Evolutionary conservation across 1,140 invertebrate species (phyloP), one percentile per base, ranked within the genome.

Genomic region (Drosophila chauvacae): DNA sequence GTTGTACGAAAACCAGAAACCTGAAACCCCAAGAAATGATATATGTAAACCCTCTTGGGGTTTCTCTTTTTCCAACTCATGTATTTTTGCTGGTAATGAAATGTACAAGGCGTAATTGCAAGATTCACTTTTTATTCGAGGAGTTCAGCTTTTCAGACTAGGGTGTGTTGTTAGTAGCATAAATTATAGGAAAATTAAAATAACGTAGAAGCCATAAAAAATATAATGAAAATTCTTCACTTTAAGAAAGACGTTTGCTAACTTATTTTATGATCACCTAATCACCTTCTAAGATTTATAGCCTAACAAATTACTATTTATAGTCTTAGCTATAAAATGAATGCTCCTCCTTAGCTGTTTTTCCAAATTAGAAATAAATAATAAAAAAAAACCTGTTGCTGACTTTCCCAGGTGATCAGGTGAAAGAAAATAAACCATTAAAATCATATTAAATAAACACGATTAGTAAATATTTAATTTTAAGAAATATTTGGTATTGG

Each of bases 1-100:
- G 70, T 72, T 72, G 55, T 51, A 18, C 51, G 28, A 41, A 51
- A 72, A 71, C 69, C 45, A 44, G 55, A 73, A 73, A 72, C 66
- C 55, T 44, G 55, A 73, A 73, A 20, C 37, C 23, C 37, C 11
- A 37, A 51, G 45, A 72, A 50, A 71, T 71, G 35, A 71, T 72
- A 59, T 68, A 48, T 35, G 39, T 61, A 37, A 23, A 50, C 30
- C 42, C 66, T 51, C 66, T 37, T 50, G 68, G 53, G 66, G 70
- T 50, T 72, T 72, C 63, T 70, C 66, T 70, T 70, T 70, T 45
- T 11, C 10, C 47, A 37, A 20, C 66, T 47, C 53, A 35, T 51
- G 23, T 70, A 10, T 59, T 42, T 48, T 57, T 4, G 14, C 14
- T 39, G 48, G 33, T 56, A 70, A 70, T 68, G 48, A 70, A 70